Evolutionary conservation across 2,888 invertebrate species (phyloP).

Genomic region (Lissocephala sabroskyi): DNA sequence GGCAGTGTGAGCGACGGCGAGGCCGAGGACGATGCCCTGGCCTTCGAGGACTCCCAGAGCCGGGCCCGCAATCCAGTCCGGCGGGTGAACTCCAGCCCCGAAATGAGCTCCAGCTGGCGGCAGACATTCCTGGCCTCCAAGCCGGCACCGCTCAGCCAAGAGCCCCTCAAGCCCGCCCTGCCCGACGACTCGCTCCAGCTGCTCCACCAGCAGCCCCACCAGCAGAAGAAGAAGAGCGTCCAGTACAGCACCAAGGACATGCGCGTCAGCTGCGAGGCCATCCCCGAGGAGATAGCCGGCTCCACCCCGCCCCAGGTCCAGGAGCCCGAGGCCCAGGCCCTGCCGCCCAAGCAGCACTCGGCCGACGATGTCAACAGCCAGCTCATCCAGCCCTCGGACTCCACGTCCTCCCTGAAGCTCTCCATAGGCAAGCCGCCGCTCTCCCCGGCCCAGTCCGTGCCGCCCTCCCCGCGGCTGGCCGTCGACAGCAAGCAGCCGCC

Average conservation of each 20-base stretch:
- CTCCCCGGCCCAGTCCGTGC: slow-evolving; percentile 74
- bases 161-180: slow-evolving; percentile 32
- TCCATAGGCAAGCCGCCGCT: slow-evolving; percentile 77
- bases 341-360: slow-evolving; percentile 71
- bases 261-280: slow-evolving; percentile 91
- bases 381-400: slow-evolving; percentile 63
- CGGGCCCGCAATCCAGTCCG: slow-evolving; percentile 85
- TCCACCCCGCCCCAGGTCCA: slow-evolving; percentile 80
- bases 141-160: slow-evolving; percentile 69
- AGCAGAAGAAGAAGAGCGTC: slow-evolving; percentile 74
- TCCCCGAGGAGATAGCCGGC: slow-evolving; percentile 88
- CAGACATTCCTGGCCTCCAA: slow-evolving; percentile 76
- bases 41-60: slow-evolving; percentile 70
- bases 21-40: slow-evolving; percentile 73
- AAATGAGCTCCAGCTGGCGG: slow-evolving; percentile 92
- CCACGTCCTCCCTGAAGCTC: slow-evolving; percentile 63
- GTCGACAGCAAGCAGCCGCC: slow-evolving; percentile 7
- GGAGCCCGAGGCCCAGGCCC: slow-evolving; percentile 24
- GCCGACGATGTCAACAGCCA: slow-evolving; percentile 69
- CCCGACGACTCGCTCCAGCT: slow-evolving; percentile 31
- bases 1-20: slow-evolving; percentile 72
- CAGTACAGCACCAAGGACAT: slow-evolving; percentile 80
- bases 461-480: slow-evolving; percentile 73
- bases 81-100: slow-evolving; percentile 91
- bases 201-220: slow-evolving; percentile 47